phyloP scores from a whole-genome alignment of 2,888 invertebrate genomes.

The Netelia fuscicornis region DNA sequence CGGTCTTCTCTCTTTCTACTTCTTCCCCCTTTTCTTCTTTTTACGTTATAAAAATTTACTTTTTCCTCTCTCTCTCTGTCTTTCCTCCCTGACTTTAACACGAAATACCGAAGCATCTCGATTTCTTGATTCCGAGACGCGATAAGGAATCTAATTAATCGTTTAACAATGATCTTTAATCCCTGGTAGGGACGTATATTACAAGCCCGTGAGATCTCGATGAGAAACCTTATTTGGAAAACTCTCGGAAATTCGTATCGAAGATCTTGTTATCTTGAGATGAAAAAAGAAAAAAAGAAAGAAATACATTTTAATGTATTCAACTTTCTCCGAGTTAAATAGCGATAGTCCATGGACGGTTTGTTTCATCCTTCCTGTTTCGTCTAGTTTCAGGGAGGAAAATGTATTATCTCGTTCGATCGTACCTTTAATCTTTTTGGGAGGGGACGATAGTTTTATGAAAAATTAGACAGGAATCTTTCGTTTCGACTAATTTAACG shows the following conservation, averaged over 20 bases:
- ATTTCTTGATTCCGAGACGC: slow-evolving; percentile 26
- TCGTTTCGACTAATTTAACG: too few relatives aligned
- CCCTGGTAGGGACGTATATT: slow-evolving; percentile 14
- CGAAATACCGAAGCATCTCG: neutral
- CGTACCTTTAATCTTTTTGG: too few relatives aligned
- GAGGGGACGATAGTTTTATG: too few relatives aligned
- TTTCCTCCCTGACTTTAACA: too few relatives aligned
- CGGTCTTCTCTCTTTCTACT: neutral
- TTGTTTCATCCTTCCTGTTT: too few relatives aligned
- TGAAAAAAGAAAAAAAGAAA: slow-evolving; percentile 31
- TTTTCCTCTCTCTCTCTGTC: too few relatives aligned
- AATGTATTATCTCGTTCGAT: slow-evolving; percentile 1
- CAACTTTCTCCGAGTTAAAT: slow-evolving; percentile 3
- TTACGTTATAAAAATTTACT: neutral
- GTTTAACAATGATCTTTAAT: slow-evolving; percentile 45
- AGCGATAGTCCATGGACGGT: too few relatives aligned
- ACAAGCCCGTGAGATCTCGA: neutral
- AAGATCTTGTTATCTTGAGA: slow-evolving; percentile 36
- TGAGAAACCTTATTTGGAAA: slow-evolving; percentile 2
- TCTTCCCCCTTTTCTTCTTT: neutral
- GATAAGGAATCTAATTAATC: slow-evolving; percentile 48
- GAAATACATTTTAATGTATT: neutral
- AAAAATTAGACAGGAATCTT: too few relatives aligned
- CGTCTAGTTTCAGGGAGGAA: neutral
- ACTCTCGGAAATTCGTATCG: slow-evolving; percentile 44